Evolutionary conservation across 2,888 invertebrate genomes (phyloP), one percentile per base, ranked within the genome.

Genomic region (Caenorhabditis japonica): DNA sequence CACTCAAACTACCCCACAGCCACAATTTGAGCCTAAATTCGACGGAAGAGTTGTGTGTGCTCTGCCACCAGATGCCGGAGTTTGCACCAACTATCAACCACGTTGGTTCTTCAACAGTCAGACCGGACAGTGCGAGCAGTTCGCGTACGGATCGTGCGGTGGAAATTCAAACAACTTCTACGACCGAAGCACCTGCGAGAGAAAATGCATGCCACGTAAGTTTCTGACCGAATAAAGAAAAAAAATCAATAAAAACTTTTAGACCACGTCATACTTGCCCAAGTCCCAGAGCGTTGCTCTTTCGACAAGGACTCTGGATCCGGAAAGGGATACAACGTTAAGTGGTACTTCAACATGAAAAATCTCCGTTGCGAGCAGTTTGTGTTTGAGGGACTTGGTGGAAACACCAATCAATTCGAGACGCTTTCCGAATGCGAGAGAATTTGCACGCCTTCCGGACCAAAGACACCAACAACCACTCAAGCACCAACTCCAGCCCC

Each of bases 361-460:
- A 85, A 86, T 51, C 77, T 85, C 15, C 77, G 84, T 23, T 87
- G 87, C 71, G 87, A 87, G 66, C 85, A 85, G 70, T 84, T 87
- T 53, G 84, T 87, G 34, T 87, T 79, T 76, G 81, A 83, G 44
- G 87, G 87, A 47, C 71, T 78, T 7, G 84, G 82, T 23, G 87
- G 87, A 52, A 87, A 87, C 69, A 76, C 71, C 23, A 87, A 87
- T 53, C 81, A 81, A 58, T 87, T 87, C 64, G 80, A 81, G 56
- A 81, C 79, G 5, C 72, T 79, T 10, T 70, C 72, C n/a, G 84
- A 84, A 19, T 87, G 87, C 72, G 82, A 83, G 56, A 41, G 75
- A 21, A 64, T 76, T 41, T 85, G 85, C 66, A 78, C 80, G 8
- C 75, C 68, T 15, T 36, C 51, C 8, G 68, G 68, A 68, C 68